Evolutionary conservation across 2,113 vertebrate species (phyloP).

Genomic region (Chrysemys picta): DNA sequence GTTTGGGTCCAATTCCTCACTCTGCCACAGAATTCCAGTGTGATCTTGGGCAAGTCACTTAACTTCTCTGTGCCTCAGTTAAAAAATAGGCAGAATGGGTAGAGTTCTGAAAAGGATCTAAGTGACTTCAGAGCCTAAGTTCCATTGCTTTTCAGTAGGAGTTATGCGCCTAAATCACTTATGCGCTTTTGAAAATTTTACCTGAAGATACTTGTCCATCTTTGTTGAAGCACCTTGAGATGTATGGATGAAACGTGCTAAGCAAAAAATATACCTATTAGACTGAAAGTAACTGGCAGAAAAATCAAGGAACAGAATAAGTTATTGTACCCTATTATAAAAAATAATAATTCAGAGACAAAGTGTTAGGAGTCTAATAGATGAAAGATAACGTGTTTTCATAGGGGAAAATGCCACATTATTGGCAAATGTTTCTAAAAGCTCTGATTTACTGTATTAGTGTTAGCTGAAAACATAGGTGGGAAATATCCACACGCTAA

Average conservation of each 20-base stretch:
- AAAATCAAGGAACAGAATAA: not conserved
- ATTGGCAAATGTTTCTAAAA: not conserved
- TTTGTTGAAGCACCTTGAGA: not conserved
- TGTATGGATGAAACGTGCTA: not conserved
- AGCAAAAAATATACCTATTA: not conserved
- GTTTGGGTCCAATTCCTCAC: not conserved
- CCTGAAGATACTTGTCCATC: not conserved
- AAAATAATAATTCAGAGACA: not conserved
- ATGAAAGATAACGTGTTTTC: not conserved
- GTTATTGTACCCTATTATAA: not conserved
- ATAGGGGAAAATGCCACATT: not conserved
- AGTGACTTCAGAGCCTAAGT: not conserved
- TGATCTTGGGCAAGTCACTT: not conserved
- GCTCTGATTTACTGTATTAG: not conserved
- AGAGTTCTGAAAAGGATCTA: not conserved
- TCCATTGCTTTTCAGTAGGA: not conserved
- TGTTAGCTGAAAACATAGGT: not conserved
- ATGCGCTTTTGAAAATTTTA: fast-evolving
- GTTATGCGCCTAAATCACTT: not conserved
- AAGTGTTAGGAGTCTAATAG: not conserved
- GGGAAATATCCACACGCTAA: not conserved
- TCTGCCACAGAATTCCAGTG: not conserved
- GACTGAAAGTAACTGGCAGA: not conserved
- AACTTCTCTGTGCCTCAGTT: not conserved
- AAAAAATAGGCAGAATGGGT: not conserved